phyloP scores from a whole-genome alignment of 2,888 invertebrate genomes.

The Lissonota sp. region DNA sequence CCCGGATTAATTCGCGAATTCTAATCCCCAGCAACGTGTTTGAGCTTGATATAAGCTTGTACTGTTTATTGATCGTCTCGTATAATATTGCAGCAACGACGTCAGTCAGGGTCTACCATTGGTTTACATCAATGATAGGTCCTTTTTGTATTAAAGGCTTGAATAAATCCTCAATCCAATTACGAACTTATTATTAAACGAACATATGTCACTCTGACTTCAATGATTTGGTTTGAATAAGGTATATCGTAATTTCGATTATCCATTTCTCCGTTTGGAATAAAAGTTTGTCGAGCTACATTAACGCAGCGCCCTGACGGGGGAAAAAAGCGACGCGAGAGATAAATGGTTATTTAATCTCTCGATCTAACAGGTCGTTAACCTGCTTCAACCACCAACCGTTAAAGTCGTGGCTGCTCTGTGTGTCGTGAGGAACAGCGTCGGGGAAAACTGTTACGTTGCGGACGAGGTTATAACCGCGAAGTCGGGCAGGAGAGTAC shows the following conservation, averaged over 20 bases:
- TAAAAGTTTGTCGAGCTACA: too few species aligned
- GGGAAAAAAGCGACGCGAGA: neutral
- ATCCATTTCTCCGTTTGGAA: too few species aligned
- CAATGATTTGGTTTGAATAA: too few species aligned
- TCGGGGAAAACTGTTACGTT: slow-evolving; percentile 95
- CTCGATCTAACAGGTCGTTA: slow-evolving; percentile 85
- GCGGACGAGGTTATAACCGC: slow-evolving; percentile 95
- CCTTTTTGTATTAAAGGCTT: too few species aligned
- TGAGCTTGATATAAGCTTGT: neutral
- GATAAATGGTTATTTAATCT: slow-evolving; percentile 39
- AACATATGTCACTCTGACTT: too few species aligned
- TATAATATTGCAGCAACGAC: neutral
- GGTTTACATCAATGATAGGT: too few species aligned
- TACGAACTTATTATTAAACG: too few species aligned
- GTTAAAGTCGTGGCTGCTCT: slow-evolving; percentile 93
- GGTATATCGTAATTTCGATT: too few species aligned
- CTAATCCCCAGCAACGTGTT: neutral
- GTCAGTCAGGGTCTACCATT: too few species aligned
- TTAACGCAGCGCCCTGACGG: neutral
- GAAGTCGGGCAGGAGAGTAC: slow-evolving; percentile 92
- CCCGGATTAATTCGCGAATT: neutral
- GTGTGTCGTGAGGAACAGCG: slow-evolving; percentile 95
- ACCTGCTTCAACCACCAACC: slow-evolving; percentile 88
- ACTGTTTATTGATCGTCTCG: slow-evolving; percentile 8
- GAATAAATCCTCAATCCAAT: too few species aligned